These are phyloP conservation scores for Progne subis DNA, from an alignment of 2,113 vertebrate species.

Conservation along the genomic window DNA sequence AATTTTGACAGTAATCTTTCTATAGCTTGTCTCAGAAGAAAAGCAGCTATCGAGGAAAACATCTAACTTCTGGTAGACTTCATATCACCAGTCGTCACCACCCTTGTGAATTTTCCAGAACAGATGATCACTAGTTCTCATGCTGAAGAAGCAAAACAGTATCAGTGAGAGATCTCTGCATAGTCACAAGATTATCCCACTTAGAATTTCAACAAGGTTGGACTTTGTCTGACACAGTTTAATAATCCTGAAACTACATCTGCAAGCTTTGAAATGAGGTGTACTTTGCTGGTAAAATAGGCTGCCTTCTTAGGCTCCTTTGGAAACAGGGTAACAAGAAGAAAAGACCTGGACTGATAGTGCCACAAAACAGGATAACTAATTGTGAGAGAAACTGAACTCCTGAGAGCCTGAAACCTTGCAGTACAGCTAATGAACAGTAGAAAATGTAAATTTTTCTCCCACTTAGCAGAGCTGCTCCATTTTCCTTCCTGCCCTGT, in stretches of 20 bases:
- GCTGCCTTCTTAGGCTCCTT: background rate
- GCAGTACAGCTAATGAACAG: background rate
- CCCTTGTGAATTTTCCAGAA: background rate
- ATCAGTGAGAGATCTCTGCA: background rate
- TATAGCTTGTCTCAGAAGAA: background rate
- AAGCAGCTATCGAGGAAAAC: background rate
- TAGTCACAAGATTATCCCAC: background rate
- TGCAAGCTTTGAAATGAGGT: background rate
- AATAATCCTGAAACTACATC: background rate
- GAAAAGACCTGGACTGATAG: background rate
- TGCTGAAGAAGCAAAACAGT: background rate
- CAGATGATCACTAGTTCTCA: background rate
- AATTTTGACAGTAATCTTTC: slow-evolving; percentile 12
- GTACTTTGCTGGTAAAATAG: background rate
- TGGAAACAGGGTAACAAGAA: background rate
- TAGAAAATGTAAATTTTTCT: background rate
- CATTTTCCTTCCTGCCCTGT: background rate
- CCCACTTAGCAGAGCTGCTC: background rate
- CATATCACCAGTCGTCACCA: background rate
- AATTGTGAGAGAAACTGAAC: background rate
- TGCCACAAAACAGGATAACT: background rate
- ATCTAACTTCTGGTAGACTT: background rate
- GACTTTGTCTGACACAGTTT: background rate
- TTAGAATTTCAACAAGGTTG: background rate
- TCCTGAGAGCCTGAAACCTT: background rate